Evolutionary conservation across 1,140 invertebrate species (phyloP).

Genomic region (Eumeta japonica): DNA sequence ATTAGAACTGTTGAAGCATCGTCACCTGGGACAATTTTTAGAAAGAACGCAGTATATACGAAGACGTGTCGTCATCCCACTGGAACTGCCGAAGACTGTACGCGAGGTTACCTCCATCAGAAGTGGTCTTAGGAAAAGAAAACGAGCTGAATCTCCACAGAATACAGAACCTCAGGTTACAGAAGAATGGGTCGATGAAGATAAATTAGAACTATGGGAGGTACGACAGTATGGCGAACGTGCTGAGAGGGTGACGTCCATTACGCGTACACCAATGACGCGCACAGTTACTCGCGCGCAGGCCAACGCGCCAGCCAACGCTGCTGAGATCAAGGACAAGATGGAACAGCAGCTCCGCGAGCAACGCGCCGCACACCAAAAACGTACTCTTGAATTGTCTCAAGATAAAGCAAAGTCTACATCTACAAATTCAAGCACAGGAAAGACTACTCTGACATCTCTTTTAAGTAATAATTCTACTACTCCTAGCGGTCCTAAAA

Average conservation of each 20-base stretch:
- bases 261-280: slow-evolving; percentile 73
- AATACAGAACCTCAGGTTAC: slow-evolving; percentile 86
- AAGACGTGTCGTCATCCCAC: slow-evolving; percentile 89
- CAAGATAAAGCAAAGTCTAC: slow-evolving; percentile 44
- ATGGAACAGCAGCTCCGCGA: slow-evolving; percentile 86
- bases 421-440: slow-evolving; percentile 54
- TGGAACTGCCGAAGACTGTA: slow-evolving; percentile 89
- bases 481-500: slow-evolving; percentile 64
- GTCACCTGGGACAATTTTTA: slow-evolving; percentile 84
- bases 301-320: slow-evolving; percentile 61
- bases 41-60: slow-evolving; percentile 91
- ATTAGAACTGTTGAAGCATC: slow-evolving; percentile 85
- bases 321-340: slow-evolving; percentile 86
- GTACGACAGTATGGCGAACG: slow-evolving; percentile 94
- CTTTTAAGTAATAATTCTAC: slow-evolving; percentile 58
- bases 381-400: slow-evolving; percentile 67
- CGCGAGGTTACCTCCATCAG: slow-evolving; percentile 91
- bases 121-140: slow-evolving; percentile 88
- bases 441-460: slow-evolving; percentile 70
- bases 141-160: slow-evolving; percentile 85
- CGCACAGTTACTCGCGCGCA: slow-evolving; percentile 62
- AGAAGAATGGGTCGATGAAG: slow-evolving; percentile 95
- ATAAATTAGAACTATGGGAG: slow-evolving; percentile 94
- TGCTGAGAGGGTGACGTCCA: slow-evolving; percentile 61
- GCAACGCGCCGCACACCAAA: slow-evolving; percentile 84